A percentile compares a stretch with the other conserved stretches of the same genome.
Conservation (phyloP, 1,140 invertebrate genomes). For the Nixonia krombeini region DNA sequence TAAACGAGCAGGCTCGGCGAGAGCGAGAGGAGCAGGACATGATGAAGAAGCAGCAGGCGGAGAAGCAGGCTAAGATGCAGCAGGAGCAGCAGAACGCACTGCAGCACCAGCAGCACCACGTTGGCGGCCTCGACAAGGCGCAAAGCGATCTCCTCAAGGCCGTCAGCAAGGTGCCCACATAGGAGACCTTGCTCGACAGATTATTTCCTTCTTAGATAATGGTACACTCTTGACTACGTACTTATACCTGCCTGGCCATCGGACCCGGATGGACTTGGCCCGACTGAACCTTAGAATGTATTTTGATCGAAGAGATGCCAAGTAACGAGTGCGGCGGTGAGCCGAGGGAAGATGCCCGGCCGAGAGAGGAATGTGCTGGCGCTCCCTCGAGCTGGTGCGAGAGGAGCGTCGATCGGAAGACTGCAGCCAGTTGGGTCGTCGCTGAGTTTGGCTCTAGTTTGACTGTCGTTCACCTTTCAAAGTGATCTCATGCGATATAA, state of each 20-base stretch:
- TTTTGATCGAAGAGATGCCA: slow-evolving; percentile 45
- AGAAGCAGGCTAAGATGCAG: slow-evolving; percentile 85
- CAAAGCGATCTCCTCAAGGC: slow-evolving; percentile 77
- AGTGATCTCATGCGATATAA: slow-evolving; percentile 25
- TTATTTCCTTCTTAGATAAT: slow-evolving; percentile 57
- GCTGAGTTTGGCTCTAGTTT: slow-evolving; percentile 8
- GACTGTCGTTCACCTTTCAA: slow-evolving; percentile 9
- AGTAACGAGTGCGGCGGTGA: slow-evolving; percentile 8
- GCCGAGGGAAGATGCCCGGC: slow-evolving; percentile 18
- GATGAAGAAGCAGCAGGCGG: slow-evolving; percentile 90
- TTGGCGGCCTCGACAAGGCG: slow-evolving; percentile 76
- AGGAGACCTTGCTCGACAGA: slow-evolving; percentile 63
- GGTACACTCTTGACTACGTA: slow-evolving; percentile 57
- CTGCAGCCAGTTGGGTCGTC: not conserved
- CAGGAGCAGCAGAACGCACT: slow-evolving; percentile 72
- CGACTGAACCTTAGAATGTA: slow-evolving; percentile 63
- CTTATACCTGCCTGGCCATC: slow-evolving; percentile 56
- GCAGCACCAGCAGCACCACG: slow-evolving; percentile 77
- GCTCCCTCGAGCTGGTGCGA: no score
- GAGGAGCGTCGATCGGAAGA: no score
- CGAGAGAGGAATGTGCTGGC: no score
- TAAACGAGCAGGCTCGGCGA: slow-evolving; percentile 92
- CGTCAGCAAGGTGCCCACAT: slow-evolving; percentile 78
- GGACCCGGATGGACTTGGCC: slow-evolving; percentile 38
- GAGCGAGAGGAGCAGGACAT: slow-evolving; percentile 92